phyloP scores from a whole-genome alignment of 2,888 invertebrate genomes.

The Protophormia terraenovae region DNA sequence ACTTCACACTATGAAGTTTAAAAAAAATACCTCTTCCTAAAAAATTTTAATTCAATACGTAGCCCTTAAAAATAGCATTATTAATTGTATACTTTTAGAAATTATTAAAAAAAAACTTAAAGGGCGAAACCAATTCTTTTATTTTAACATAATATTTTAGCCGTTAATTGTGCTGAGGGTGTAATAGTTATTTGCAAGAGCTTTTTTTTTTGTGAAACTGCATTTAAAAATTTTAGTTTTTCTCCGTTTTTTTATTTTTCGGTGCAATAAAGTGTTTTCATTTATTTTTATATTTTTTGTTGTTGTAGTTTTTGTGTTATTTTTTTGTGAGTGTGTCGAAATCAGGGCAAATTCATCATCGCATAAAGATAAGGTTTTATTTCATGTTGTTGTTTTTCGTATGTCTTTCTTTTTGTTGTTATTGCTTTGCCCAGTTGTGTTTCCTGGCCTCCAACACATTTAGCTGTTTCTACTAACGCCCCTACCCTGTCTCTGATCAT shows the following conservation, averaged over 20 bases:
- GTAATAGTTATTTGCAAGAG: slow-evolving; percentile 49
- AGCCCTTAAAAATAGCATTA: no score
- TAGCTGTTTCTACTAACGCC: slow-evolving; percentile 11
- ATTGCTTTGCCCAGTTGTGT: slow-evolving; percentile 20
- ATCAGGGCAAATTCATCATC: slow-evolving; percentile 80
- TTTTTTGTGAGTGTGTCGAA: slow-evolving; percentile 76
- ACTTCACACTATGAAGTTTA: no score
- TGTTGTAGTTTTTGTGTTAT: slow-evolving; percentile 67
- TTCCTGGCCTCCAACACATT: slow-evolving; percentile 41
- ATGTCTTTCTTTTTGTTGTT: slow-evolving; percentile 13
- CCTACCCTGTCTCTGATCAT: slow-evolving; percentile 10
- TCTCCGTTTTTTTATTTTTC: slow-evolving; percentile 49
- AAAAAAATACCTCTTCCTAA: no score
- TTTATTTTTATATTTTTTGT: not conserved
- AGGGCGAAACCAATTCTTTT: no score
- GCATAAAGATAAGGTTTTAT: slow-evolving; percentile 72
- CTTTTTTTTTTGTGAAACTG: slow-evolving; percentile 32
- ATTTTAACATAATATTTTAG: not conserved
- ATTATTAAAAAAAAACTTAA: no score
- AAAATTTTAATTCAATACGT: no score
- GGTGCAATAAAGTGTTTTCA: slow-evolving; percentile 50
- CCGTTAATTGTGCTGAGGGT: not conserved
- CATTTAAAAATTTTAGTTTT: slow-evolving; percentile 61
- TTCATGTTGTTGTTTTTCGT: slow-evolving; percentile 42
- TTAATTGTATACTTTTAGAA: no score